Percentiles rank a stretch among this genome's conserved stretches.
Conservation (phyloP, 2,888 invertebrate genomes). For the Sabatieria punctata region DNA sequence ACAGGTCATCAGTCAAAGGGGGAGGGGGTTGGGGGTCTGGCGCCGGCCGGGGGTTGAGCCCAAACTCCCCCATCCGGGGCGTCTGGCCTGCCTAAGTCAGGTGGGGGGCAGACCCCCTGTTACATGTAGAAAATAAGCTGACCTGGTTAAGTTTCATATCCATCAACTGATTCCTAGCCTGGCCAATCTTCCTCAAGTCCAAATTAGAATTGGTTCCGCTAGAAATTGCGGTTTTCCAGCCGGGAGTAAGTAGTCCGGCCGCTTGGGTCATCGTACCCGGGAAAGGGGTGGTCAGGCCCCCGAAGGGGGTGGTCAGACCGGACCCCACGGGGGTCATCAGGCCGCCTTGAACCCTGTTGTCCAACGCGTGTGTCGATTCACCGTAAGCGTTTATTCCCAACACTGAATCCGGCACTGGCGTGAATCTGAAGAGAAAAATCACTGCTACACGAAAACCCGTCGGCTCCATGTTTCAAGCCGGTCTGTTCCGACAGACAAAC, state of each 20-base stretch:
- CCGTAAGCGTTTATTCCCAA: conserved; percentile 55
- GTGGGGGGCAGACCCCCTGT: no score
- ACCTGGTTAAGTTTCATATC: conserved; percentile 86
- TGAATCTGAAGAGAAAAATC: conserved; percentile 45
- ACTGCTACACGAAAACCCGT: no score
- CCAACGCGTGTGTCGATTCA: conserved; percentile 51
- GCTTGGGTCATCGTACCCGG: conserved; percentile 16
- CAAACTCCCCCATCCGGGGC: no score
- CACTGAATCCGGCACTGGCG: conserved; percentile 89
- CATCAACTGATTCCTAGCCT: conserved; percentile 96
- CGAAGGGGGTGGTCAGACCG: no score
- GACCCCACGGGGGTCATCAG: conserved; percentile 14
- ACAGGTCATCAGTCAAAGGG: no score
- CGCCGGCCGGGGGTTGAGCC: no score
- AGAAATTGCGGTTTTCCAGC: conserved; percentile 47
- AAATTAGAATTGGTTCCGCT: conserved; percentile 46
- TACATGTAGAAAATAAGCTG: neutral
- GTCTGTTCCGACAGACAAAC: neutral
- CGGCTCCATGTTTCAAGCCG: no score
- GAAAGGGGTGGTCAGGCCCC: conserved; percentile 52
- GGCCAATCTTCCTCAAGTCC: conserved; percentile 93
- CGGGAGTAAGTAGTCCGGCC: conserved; percentile 47
- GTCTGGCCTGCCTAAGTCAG: no score
- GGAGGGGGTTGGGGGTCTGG: no score
- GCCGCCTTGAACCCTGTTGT: conserved; percentile 42